These are phyloP conservation scores for Rhopalosiphum maidis DNA, from an alignment of 1,140 invertebrate genomes.

Conservation along the genomic window DNA sequence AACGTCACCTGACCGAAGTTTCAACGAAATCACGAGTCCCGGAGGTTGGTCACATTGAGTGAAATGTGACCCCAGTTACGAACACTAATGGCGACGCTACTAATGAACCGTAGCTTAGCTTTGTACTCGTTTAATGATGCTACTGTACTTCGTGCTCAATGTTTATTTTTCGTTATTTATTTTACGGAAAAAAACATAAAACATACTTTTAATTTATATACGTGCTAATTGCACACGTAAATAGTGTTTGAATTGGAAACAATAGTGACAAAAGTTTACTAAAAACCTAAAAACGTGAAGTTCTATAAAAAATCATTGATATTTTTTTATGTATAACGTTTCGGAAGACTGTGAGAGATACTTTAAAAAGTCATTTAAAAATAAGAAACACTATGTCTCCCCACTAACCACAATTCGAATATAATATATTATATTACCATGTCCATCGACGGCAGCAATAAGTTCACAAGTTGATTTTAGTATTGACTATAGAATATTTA, in stretches of 20 bases:
- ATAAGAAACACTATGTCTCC: neutral
- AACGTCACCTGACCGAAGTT: neutral
- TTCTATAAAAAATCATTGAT: neutral
- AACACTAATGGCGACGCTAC: neutral
- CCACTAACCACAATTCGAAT: too few relatives aligned
- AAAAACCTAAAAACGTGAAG: neutral
- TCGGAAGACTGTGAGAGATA: neutral
- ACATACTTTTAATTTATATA: neutral
- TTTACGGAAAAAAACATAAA: neutral
- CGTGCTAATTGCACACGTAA: neutral
- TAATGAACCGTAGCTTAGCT: slow-evolving; percentile 43
- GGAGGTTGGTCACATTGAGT: neutral
- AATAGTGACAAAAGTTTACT: neutral
- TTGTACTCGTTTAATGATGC: slow-evolving; percentile 40
- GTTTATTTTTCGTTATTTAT: slow-evolving; percentile 50
- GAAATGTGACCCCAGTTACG: neutral
- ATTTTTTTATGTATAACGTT: neutral
- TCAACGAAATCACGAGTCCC: neutral
- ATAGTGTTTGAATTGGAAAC: neutral
- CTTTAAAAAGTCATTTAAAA: neutral
- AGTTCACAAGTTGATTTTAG: neutral
- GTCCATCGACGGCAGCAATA: neutral
- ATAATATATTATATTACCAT: too few relatives aligned
- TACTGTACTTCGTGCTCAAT: neutral
- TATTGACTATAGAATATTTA: too few relatives aligned